A percentile compares a stretch with the other conserved stretches of the same genome.
Conservation (phyloP, 1,140 invertebrate species). For the Drosophila nikananu region DNA sequence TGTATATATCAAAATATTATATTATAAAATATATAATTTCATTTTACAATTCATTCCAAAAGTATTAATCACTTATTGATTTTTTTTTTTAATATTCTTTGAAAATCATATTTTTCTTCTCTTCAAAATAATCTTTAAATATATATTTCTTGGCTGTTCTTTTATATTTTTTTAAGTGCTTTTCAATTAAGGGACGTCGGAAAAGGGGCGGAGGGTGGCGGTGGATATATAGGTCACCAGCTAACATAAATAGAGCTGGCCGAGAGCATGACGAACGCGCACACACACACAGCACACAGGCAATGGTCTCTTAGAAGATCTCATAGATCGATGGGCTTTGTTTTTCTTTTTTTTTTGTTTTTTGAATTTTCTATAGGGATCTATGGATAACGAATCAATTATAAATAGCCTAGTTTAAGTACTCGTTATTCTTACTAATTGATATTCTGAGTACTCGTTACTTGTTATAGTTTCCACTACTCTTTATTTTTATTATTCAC, state of each 20-base stretch:
- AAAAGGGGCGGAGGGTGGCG: not conserved
- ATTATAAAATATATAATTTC: not conserved
- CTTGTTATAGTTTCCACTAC: no score
- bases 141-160: not conserved
- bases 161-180: not conserved
- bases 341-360: not conserved
- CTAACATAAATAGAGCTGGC: constrained; percentile 61
- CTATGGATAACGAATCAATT: not conserved
- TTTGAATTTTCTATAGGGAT: not conserved
- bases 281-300: not conserved
- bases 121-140: not conserved
- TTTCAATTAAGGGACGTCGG: constrained; percentile 28
- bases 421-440: not conserved
- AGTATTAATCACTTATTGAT: no score
- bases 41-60: not conserved
- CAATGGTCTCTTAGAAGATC: not conserved
- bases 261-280: constrained; percentile 14
- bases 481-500: no score
- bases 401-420: constrained; percentile 1
- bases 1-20: no score
- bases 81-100: not conserved
- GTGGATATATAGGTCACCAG: constrained; percentile 63
- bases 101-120: no score
- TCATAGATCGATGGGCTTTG: not conserved
- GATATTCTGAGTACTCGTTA: not conserved